Evolutionary conservation across 2,888 invertebrate species (phyloP), one percentile per base, ranked within the genome.

Genomic region (Erebia aethiops): DNA sequence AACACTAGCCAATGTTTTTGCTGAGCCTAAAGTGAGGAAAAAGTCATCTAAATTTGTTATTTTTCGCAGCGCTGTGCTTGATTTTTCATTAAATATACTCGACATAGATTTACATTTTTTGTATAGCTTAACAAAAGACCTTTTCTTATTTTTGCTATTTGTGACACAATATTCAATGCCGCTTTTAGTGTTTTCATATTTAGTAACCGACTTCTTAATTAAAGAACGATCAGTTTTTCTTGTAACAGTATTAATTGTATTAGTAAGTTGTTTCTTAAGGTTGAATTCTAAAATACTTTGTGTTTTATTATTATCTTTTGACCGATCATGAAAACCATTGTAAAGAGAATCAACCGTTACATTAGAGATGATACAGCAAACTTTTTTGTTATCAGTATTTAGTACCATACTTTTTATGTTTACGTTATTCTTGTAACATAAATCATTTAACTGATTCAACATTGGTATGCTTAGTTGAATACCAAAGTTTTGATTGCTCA

Each of bases 41-140:
- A 92, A 92, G n/a, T 91, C 89, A 1, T 91, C 87, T n/a, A 89
- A 71, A 76, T 81, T 87, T 1, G 75, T 78, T 62, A 92, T 87
- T 82, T 85, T 86, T 75, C 77, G 80, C 16, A 92, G 74, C 71
- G 82, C 74, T 11, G 82, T 87, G 64, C 74, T 77, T 57, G 49
- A 75, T 74, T 75, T 84, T 70, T 83, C 82, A 49, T 71, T 78
- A 0, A 78, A 73, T 71, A 87, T 80, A 64, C 83, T 85, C 0
- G 85, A 82, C 9, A 85, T 82, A 0, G 86, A 88, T 79, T 88
- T 90, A 72, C 86, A 88, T 81, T 88, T 91, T 74, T 81, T 89
- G 65, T 87, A 84, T 18, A 87, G 79, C 75, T 76, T 88, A 4
- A 79, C 75, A 72, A 79, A 89, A 49, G 79, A 71, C 75, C 75